phyloP scores from a whole-genome alignment of 1,140 invertebrate genomes.

The Procambarus virginalis region DNA sequence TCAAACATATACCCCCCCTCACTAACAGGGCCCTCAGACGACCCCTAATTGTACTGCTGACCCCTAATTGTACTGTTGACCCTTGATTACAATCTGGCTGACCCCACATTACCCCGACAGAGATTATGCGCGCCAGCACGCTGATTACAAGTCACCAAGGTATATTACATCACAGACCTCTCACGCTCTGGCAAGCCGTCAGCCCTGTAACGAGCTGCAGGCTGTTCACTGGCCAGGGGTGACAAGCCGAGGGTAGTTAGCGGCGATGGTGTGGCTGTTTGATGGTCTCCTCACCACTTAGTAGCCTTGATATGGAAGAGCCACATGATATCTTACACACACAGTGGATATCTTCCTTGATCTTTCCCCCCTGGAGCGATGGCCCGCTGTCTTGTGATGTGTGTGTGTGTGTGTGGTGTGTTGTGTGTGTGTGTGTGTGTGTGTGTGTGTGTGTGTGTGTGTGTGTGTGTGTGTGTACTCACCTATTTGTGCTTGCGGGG shows the following conservation, averaged over 20 bases:
- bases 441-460: too few relatives aligned
- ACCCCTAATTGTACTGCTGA: conserved; percentile 5
- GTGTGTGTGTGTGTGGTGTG: too few relatives aligned
- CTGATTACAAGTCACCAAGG: conserved; percentile 1
- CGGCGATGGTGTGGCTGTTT: background rate
- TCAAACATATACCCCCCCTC: too few relatives aligned
- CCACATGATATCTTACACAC: too few relatives aligned
- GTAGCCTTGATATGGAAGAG: too few relatives aligned
- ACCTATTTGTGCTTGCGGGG: too few relatives aligned
- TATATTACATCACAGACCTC: background rate
- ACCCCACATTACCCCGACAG: background rate
- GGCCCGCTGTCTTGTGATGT: too few relatives aligned
- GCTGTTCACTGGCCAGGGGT: background rate
- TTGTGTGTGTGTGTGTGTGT: too few relatives aligned
- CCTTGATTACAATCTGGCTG: conserved; percentile 8
- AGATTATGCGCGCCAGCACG: background rate
- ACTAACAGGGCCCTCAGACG: background rate
- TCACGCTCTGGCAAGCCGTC: background rate
- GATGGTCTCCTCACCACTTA: too few relatives aligned
- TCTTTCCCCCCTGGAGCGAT: too few relatives aligned
- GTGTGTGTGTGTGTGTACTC: too few relatives aligned
- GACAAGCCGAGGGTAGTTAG: conserved; percentile 11
- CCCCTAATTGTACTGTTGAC: conserved; percentile 11
- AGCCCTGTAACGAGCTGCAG: background rate
- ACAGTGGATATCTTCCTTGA: too few relatives aligned